Percentiles rank a stretch among this genome's conserved stretches.
phyloP scores from a whole-genome alignment of 2,797 vertebrate genomes.

The Neopelma chrysocephalum region DNA sequence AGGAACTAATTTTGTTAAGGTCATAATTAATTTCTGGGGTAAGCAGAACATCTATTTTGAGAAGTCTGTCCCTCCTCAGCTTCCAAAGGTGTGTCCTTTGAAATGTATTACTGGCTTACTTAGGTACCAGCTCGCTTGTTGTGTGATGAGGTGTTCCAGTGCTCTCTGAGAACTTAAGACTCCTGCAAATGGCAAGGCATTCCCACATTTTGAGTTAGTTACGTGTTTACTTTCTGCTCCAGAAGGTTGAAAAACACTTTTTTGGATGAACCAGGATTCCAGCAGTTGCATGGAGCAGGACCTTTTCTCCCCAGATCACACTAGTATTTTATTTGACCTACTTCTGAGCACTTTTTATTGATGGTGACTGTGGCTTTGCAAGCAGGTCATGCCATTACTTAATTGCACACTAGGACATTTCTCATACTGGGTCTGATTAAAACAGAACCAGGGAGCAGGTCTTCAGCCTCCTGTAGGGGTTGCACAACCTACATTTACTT shows the following conservation, averaged over 20 bases:
- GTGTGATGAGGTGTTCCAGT: neutral
- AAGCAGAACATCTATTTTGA: conserved; percentile 38
- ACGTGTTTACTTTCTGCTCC: neutral
- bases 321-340: neutral
- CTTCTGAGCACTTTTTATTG: conserved; percentile 17
- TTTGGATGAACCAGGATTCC: neutral
- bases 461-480: neutral
- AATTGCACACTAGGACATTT: conserved; percentile 11
- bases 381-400: conserved; percentile 30
- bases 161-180: neutral
- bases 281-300: neutral
- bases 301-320: neutral
- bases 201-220: neutral
- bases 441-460: neutral
- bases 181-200: neutral
- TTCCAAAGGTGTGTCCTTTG: neutral
- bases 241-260: neutral
- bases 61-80: conserved; percentile 1
- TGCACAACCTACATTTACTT: neutral
- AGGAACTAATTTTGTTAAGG: conserved; percentile 50
- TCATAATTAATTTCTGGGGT: conserved; percentile 28
- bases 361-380: neutral
- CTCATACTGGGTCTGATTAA: neutral
- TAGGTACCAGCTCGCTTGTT: neutral
- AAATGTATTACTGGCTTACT: neutral